Evolutionary conservation across 2,797 vertebrate species (phyloP).

Genomic region (Tragelaphus oryx): DNA sequence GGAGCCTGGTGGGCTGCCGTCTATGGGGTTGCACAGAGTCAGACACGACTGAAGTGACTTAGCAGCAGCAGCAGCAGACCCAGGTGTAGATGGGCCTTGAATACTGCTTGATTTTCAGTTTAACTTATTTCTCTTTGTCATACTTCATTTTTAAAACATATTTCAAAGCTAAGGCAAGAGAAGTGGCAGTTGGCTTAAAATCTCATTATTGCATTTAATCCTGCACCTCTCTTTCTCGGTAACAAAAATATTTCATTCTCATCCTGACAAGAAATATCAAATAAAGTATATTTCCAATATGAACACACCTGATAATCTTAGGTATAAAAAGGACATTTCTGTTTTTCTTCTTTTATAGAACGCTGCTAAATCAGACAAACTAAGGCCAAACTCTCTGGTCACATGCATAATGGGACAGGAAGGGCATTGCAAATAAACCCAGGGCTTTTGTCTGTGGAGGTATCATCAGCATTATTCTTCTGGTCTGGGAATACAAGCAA

Average conservation of each 20-base stretch:
- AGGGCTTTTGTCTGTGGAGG: background rate
- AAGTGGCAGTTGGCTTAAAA: background rate
- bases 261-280: slow-evolving; percentile 26
- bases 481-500: background rate
- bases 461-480: background rate
- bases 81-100: background rate
- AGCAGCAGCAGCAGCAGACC: too few relatives aligned
- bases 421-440: background rate
- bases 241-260: background rate
- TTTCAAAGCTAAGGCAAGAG: slow-evolving; percentile 34
- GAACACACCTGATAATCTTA: background rate
- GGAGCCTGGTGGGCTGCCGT: too few relatives aligned
- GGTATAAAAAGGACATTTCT: background rate
- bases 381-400: background rate
- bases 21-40: too few relatives aligned
- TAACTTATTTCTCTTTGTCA: background rate
- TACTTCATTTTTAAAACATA: background rate
- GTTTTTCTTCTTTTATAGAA: background rate
- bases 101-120: background rate
- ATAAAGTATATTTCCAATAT: background rate
- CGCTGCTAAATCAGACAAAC: background rate
- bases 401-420: background rate
- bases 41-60: too few relatives aligned
- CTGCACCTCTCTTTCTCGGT: background rate
- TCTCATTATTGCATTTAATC: background rate